Evolutionary conservation across 2,113 vertebrate genomes (phyloP).

Genomic region (Orthonyx spaldingii): DNA sequence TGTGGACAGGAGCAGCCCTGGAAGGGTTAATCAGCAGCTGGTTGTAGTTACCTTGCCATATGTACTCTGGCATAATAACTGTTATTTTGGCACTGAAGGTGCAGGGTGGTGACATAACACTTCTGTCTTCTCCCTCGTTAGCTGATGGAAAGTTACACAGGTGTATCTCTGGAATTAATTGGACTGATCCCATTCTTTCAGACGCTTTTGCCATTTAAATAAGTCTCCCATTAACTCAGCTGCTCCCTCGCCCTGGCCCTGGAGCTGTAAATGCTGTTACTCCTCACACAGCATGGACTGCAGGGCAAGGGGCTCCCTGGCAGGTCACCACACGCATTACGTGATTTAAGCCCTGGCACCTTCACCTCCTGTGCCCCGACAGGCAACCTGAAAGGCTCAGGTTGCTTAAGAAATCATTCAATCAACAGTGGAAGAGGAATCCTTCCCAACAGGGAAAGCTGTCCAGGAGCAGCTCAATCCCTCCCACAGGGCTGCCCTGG

Average conservation of each 20-base stretch:
- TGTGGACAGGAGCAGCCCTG: neutral
- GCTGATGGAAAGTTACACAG: neutral
- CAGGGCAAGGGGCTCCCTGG: fast-evolving
- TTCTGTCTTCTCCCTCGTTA: no score
- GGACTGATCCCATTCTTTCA: neutral
- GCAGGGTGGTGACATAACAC: neutral
- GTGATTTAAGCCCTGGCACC: fast-evolving
- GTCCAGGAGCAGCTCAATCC: neutral
- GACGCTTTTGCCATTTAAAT: neutral
- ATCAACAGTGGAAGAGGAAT: neutral
- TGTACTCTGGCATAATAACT: neutral
- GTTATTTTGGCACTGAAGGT: neutral
- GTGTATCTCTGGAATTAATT: neutral
- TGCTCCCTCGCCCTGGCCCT: neutral
- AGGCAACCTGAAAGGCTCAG: neutral
- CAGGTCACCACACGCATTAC: fast-evolving
- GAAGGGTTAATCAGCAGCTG: neutral
- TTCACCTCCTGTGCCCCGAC: neutral
- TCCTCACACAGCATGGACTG: fast-evolving
- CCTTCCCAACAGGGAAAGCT: neutral
- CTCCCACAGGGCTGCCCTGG: fast-evolving
- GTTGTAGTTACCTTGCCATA: fast-evolving
- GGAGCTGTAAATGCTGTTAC: neutral
- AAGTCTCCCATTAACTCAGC: neutral
- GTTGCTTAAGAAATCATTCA: neutral